Base-by-base conservation (phyloP, 37 sponge, comb jelly and placozoan species). In the Theonella swinhoei region DNA sequence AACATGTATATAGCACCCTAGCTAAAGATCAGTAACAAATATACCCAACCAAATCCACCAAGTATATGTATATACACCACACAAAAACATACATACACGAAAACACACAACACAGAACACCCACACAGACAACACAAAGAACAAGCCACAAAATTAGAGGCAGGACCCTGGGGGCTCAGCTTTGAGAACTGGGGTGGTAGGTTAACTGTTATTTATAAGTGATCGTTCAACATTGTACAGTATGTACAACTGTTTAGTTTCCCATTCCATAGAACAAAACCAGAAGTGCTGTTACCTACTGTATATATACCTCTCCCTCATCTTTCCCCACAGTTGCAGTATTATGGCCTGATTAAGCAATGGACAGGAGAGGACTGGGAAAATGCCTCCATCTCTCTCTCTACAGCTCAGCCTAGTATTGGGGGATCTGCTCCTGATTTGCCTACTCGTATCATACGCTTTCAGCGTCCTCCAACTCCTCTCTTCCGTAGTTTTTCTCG, bases 311-410 rank as follows among this genome's bases (percentile, higher is more conserved):
- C n/a, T n/a, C 64, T 32, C 3, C 4, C 25, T 28, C 54, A 19
- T 38, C 29, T 24, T 61, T 36, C 65, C 3, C 41, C 17, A 19
- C 74, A 92, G 93, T 80, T 92, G 0, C 85, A 88, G 75, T 92
- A 92, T 63, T 92, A 84, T 74, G 93, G 93, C 1, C 70, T 88
- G 42, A 88, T 92, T 24, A 76, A 84, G 42, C 93, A 92, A 75
- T 70, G 25, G 60, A 92, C 93, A 32, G 93, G 88, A 37, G 93
- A 92, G 85, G 93, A 92, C 72, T 92, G 93, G 93, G 37, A 65
- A 34, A 76, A 88, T 74, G 93, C 88, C 63, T 75, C 81, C 39
- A 78, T 88, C 35, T 81, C 81, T 61, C 88, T 92, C 62, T 88
- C 88, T 41, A 92, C 93, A 54, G 93, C 93, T 35, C 58, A 79